Percentiles rank a stretch among this genome's conserved stretches.
phyloP scores from a whole-genome alignment of 2,888 invertebrate species.

The Cetonia aurata region DNA sequence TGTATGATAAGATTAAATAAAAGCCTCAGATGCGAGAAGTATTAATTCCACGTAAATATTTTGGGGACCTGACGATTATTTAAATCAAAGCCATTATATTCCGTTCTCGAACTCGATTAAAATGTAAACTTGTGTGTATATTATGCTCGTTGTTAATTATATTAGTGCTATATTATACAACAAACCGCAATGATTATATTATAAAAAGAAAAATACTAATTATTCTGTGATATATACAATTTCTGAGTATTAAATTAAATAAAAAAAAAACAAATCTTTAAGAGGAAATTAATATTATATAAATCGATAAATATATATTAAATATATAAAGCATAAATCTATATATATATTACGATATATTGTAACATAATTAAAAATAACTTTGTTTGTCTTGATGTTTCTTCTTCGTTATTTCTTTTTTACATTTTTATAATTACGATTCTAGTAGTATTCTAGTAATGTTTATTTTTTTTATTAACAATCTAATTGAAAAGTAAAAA shows the following conservation, averaged over 20 bases:
- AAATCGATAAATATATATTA: conserved; percentile 17
- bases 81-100: too few relatives aligned
- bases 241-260: conserved; percentile 44
- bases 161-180: background rate
- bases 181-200: conserved; percentile 8
- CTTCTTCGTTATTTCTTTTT: background rate
- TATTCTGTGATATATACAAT: conserved; percentile 45
- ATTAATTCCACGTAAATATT: too few relatives aligned
- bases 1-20: too few relatives aligned
- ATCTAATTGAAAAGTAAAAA: conserved; percentile 3
- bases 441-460: background rate
- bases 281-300: conserved; percentile 18
- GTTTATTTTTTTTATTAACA: conserved; percentile 28
- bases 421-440: conserved; percentile 18
- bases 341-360: conserved; percentile 3
- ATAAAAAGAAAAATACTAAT: conserved; percentile 41
- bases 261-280: conserved; percentile 10
- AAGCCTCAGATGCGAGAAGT: too few relatives aligned
- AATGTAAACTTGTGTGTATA: too few relatives aligned
- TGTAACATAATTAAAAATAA: conserved; percentile 9
- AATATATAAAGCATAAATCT: conserved; percentile 11
- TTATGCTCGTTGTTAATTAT: too few relatives aligned
- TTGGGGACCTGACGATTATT: too few relatives aligned
- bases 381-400: too few relatives aligned
- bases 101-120: too few relatives aligned